Conservation (phyloP, 2,888 invertebrate genomes). For the Odontomyia ornata region DNA sequence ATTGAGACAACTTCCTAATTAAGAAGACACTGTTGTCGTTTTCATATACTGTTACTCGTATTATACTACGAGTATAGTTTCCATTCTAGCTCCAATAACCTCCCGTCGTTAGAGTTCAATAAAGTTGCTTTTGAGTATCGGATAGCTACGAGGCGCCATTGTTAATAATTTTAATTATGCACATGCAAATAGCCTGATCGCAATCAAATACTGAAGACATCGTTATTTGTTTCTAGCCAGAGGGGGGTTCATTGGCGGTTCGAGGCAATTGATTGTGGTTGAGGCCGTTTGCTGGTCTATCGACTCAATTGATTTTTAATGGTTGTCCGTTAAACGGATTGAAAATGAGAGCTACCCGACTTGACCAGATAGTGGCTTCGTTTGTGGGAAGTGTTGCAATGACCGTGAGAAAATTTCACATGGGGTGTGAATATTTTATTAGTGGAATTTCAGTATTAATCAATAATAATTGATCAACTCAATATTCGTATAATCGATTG, state of each 20-base stretch:
- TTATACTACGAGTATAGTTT: too few species aligned
- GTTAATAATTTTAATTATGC: background rate
- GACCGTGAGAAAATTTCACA: background rate
- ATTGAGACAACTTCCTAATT: slow-evolving; percentile 10
- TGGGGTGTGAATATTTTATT: too few species aligned
- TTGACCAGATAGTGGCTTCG: background rate
- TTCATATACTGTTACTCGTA: too few species aligned
- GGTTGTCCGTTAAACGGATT: slow-evolving; percentile 10
- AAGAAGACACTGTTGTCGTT: background rate
- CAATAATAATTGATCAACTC: too few species aligned
- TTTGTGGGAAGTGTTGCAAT: background rate
- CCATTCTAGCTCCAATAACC: too few species aligned
- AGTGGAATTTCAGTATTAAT: too few species aligned
- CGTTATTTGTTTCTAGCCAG: background rate
- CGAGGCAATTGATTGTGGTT: slow-evolving; percentile 1
- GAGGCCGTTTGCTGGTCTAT: background rate
- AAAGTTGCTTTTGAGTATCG: background rate
- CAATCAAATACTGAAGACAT: background rate
- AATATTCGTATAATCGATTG: too few species aligned
- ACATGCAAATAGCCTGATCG: background rate
- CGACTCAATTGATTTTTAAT: slow-evolving; percentile 1
- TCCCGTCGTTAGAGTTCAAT: background rate
- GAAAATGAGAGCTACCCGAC: background rate
- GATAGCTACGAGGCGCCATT: background rate
- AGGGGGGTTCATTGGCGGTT: background rate